A percentile compares a stretch with the other conserved stretches of the same genome.
These are phyloP conservation scores for Lamellibrachia luymesi DNA, from an alignment of 1,140 invertebrate species.

Conservation along the genomic window DNA sequence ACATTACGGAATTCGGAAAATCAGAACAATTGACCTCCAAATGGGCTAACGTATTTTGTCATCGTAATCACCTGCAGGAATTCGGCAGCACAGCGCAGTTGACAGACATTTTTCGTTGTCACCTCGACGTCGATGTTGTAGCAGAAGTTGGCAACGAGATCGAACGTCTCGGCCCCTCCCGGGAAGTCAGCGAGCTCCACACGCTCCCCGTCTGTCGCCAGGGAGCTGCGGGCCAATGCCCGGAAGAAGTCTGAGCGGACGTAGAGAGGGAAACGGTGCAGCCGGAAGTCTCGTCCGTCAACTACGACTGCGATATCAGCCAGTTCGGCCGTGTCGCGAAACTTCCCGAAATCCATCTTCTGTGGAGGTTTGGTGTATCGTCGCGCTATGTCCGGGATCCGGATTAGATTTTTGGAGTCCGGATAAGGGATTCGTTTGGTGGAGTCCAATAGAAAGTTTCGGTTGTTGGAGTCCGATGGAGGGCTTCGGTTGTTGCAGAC, in stretches of 20 bases:
- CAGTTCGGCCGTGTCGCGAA: slow-evolving; percentile 49
- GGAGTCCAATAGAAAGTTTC: background rate
- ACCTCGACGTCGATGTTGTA: slow-evolving; percentile 52
- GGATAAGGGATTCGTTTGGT: background rate
- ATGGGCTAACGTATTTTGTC: no score
- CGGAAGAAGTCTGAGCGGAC: slow-evolving; percentile 52
- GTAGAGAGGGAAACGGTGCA: slow-evolving; percentile 53
- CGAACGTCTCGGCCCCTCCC: slow-evolving; percentile 48
- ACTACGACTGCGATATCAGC: slow-evolving; percentile 49
- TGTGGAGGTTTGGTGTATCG: background rate
- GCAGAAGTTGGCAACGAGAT: slow-evolving; percentile 51
- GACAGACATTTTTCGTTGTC: slow-evolving; percentile 46
- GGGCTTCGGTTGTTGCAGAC: background rate
- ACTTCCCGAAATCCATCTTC: slow-evolving; percentile 53
- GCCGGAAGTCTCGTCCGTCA: slow-evolving; percentile 39
- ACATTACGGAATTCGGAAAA: no score
- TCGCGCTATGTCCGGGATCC: background rate
- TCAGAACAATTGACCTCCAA: no score
- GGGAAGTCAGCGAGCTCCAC: slow-evolving; percentile 49
- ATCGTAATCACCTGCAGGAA: slow-evolving; percentile 33
- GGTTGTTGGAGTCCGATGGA: background rate
- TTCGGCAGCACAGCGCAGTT: slow-evolving; percentile 48
- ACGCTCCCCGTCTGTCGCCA: slow-evolving; percentile 12
- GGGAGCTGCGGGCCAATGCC: slow-evolving; percentile 34
- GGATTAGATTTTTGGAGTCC: background rate